Evolutionary conservation across 2,113 vertebrate species (phyloP), one percentile per base, ranked within the genome.

Genomic region (Oryzias celebensis): DNA sequence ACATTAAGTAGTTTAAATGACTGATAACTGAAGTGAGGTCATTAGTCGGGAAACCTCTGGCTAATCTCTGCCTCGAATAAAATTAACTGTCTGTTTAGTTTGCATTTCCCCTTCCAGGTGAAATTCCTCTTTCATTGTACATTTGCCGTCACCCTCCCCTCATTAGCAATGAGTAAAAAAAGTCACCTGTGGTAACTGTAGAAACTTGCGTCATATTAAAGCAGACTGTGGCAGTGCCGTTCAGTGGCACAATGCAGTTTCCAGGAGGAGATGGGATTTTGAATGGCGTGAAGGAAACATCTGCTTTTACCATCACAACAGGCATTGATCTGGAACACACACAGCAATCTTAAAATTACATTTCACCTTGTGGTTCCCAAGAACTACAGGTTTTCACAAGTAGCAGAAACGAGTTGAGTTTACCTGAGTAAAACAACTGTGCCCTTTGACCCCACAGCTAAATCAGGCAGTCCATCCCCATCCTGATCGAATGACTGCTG

Each of bases 371-470:
- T 68, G 15, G 52, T 48, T 13, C 4, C 8, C 4, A 3, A 15
- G 5, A 46, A 15, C 2, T 46, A 46, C 14, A 46, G 17, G 3
- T 17, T 2, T 24, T 4, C 16, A 52, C 4, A 26, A 41, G 16
- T 12, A 7, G 8, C 13, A 31, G 7, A 50, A 3, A 17, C 10
- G 3, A 55, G 3, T 26, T 59, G 6, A 23, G 68, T 18, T 48
- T 70, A 93, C 92, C 92, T 88, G 65, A 93, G 83, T 36, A 93
- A 48, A n/a, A 87, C 41, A 59, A 92, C 88, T 7, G 0, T 43
- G 4, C 91, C 91, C 67, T 81, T 91, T 65, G 91, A 89, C 48
- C 92, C 91, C 31, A 92, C 88, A 0, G 85, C 89, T 41, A 91
- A 64, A 49, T 91, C 90, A 18, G 83, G 82, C 14, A 93, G 75